Evolutionary conservation across 2,888 invertebrate genomes (phyloP), one percentile per base, ranked within the genome.

Genomic region (Frankliniella fusca): DNA sequence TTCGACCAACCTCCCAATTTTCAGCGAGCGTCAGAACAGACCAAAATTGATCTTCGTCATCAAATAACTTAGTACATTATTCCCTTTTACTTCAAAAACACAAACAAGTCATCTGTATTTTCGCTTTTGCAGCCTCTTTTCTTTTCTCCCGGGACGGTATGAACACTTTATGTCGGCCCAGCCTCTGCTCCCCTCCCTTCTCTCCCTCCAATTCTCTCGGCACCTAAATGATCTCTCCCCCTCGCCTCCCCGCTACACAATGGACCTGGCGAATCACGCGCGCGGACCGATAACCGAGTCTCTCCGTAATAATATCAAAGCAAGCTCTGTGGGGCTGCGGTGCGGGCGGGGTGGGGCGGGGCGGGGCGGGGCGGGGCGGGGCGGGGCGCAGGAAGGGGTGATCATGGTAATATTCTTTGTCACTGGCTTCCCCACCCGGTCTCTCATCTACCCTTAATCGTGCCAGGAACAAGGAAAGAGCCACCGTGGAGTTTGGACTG

Each of bases 181-280:
- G 18, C 18, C 54, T 54, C 54, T 54, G 12, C 54, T 54, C 12
- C 12, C 54, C n/a, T n/a, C n/a, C 20, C n/a, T 65, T n/a, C n/a
- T 65, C 65, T n/a, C 65, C n/a, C 65, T n/a, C 65, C 65, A 3
- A 20, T 70, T 23, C 54, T 12, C 20, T 54, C 54, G 5, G 18
- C 15, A 20, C 54, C 54, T 38, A 38, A 38, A 38, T 38, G 38
- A 38, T 38, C 65, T 23, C 70, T n/a, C 65, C n/a, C 65, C n/a
- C n/a, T 65, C 65, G 15, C n/a, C 10, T 23, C 70, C n/a, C 23
- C 7, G 10, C 54, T 23, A 11, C 70, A 70, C 70, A 70, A 70
- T 70, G 70, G 70, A 23, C 70, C 70, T 23, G 70, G 70, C 70
- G n/a, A 70, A n/a, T 23, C 70, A 70, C 70, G 23, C 23, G 38